A percentile compares a stretch with the other conserved stretches of the same genome.
Evolutionary conservation across 2,113 vertebrate genomes (phyloP).

Genomic region (Ceyx margarethae): DNA sequence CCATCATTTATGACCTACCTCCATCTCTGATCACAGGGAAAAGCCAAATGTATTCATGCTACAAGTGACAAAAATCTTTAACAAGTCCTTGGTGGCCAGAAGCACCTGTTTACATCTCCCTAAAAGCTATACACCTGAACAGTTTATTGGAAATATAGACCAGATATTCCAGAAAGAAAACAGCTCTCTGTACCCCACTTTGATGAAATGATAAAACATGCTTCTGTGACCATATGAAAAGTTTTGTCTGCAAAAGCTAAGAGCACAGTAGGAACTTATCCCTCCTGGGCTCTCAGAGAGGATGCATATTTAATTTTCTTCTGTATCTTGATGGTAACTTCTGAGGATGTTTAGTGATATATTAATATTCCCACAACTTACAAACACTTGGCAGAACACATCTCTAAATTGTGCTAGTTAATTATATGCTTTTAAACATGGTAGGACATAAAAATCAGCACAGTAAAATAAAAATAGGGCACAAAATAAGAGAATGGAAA

Average conservation of each 20-base stretch:
- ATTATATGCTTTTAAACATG: background rate
- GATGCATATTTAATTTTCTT: background rate
- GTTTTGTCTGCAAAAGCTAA: background rate
- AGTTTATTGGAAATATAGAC: background rate
- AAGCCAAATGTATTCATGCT: background rate
- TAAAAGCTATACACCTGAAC: background rate
- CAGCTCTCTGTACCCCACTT: background rate
- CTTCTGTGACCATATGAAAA: background rate
- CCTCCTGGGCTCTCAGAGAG: background rate
- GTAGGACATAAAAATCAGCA: background rate
- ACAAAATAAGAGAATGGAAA: background rate
- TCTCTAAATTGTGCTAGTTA: background rate
- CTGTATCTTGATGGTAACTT: background rate
- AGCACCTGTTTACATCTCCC: background rate
- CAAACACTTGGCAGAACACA: background rate
- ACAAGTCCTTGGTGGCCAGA: background rate
- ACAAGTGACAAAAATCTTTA: background rate
- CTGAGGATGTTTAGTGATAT: background rate
- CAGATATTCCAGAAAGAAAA: background rate
- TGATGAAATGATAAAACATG: background rate
- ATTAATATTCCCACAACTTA: background rate
- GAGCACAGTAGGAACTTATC: background rate
- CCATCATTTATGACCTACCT: background rate
- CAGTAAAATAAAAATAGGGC: background rate
- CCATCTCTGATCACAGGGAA: background rate